These are phyloP conservation scores for Laterallus jamaicensis DNA, from an alignment of 2,113 vertebrate species.

Conservation along the genomic window DNA sequence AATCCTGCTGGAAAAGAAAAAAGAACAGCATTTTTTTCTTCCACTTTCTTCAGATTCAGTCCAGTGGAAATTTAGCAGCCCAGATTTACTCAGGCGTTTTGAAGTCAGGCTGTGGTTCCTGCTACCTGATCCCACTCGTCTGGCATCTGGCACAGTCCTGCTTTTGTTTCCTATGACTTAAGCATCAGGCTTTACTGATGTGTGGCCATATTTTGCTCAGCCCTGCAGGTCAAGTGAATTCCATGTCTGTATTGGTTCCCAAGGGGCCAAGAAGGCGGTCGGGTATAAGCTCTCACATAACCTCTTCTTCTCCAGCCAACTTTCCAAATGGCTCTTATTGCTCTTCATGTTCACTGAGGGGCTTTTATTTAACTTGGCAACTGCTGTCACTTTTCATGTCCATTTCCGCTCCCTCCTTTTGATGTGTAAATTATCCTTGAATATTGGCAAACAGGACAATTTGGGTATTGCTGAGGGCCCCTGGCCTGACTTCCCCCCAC, in stretches of 20 bases:
- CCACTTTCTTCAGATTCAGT: constrained; percentile 12
- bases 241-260: constrained; percentile 57
- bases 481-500: constrained; percentile 36
- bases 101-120: constrained; percentile 50
- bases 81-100: constrained; percentile 48
- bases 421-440: constrained; percentile 70
- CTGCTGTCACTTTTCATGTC: constrained; percentile 65
- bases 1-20: not conserved
- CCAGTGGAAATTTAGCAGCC: constrained; percentile 37
- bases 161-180: constrained; percentile 67
- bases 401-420: constrained; percentile 66
- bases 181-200: constrained; percentile 63
- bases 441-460: constrained; percentile 68
- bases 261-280: constrained; percentile 40
- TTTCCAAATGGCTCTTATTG: constrained; percentile 66
- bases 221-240: constrained; percentile 68
- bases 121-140: constrained; percentile 68
- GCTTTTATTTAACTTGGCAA: constrained; percentile 76
- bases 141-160: constrained; percentile 66
- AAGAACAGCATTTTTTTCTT: not conserved
- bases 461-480: constrained; percentile 61
- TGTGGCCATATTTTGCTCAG: constrained; percentile 62
- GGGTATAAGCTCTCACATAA: constrained; percentile 65
- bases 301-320: constrained; percentile 66
- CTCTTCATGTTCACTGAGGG: constrained; percentile 71